phyloP scores from a whole-genome alignment of 2,797 vertebrate species.

The Apogon talboti region DNA sequence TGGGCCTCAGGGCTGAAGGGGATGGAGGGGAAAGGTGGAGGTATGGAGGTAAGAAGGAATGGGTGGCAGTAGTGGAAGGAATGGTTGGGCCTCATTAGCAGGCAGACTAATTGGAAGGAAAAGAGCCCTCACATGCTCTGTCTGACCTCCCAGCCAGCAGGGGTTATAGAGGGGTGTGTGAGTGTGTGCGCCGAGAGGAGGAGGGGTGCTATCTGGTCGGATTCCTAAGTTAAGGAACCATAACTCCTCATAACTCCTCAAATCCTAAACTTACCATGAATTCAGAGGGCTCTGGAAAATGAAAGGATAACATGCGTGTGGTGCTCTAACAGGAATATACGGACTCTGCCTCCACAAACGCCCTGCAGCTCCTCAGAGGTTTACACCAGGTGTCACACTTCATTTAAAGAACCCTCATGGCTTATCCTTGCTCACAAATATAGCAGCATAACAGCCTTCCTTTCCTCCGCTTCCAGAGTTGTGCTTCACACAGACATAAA shows the following conservation, averaged over 20 bases:
- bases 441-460: constrained; percentile 45
- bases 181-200: constrained; percentile 1
- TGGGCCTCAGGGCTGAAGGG: constrained; percentile 53
- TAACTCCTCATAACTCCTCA: constrained; percentile 45
- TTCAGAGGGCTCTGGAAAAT: constrained; percentile 44
- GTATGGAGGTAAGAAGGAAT: constrained; percentile 57
- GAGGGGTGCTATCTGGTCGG: constrained; percentile 22
- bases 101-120: constrained; percentile 84
- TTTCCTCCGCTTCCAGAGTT: constrained; percentile 52
- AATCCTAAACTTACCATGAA: constrained; percentile 47
- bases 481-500: constrained; percentile 59
- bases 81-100: constrained; percentile 83
- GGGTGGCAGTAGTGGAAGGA: constrained; percentile 57
- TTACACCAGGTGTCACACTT: constrained; percentile 81
- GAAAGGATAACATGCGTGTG: constrained; percentile 33
- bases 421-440: constrained; percentile 55
- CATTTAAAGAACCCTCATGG: constrained; percentile 72
- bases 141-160: constrained; percentile 83
- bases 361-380: constrained; percentile 60
- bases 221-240: constrained; percentile 63
- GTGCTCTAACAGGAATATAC: constrained; percentile 24
- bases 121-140: constrained; percentile 83
- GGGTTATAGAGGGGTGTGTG: constrained; percentile 45
- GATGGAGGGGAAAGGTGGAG: constrained; percentile 37
- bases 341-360: constrained; percentile 15